These are phyloP conservation scores for Semotilus atromaculatus DNA, from an alignment of 2,797 vertebrate species.

Conservation along the genomic window DNA sequence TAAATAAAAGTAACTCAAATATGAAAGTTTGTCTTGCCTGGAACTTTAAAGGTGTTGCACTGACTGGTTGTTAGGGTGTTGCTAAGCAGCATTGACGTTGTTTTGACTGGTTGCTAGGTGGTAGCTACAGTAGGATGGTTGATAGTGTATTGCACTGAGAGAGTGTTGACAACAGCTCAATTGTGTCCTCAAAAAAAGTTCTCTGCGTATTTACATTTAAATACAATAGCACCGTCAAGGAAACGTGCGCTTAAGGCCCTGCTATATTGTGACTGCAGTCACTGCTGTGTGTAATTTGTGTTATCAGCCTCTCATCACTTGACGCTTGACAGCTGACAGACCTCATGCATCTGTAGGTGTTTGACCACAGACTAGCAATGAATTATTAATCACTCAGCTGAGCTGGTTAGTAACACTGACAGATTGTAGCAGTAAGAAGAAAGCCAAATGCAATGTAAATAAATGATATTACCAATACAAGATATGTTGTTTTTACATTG, in stretches of 20 bases:
- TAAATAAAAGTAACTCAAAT: neutral
- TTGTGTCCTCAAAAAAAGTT: no score
- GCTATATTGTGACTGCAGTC: neutral
- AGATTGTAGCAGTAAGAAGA: no score
- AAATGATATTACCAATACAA: no score
- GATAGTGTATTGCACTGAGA: neutral
- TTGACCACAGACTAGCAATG: neutral
- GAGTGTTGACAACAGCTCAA: neutral
- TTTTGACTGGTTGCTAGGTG: neutral
- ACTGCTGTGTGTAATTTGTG: neutral
- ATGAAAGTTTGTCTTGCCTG: neutral
- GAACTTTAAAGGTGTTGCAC: neutral
- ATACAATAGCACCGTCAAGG: neutral
- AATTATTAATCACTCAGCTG: neutral
- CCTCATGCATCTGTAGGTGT: neutral
- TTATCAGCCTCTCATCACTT: neutral
- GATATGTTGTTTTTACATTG: no score
- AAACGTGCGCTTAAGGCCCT: neutral
- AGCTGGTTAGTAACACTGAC: no score
- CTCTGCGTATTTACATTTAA: neutral
- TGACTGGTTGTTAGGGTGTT: neutral
- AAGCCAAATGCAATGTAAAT: no score
- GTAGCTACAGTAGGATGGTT: neutral
- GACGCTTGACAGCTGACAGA: neutral
- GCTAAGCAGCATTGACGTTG: neutral